Conservation (phyloP, 2,113 vertebrate genomes). For the Carassius auratus region DNA sequence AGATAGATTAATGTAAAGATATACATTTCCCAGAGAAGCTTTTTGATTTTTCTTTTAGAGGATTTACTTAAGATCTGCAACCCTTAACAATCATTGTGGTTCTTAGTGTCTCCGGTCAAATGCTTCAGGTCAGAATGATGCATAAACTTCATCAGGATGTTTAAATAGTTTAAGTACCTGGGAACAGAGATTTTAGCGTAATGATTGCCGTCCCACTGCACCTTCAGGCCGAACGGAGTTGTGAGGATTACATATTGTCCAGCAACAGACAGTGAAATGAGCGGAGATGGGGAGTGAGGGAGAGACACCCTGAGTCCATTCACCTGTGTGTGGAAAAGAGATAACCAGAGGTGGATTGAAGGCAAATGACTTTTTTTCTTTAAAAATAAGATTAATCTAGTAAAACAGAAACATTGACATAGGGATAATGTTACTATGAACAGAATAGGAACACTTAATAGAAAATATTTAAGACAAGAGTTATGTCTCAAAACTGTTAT, state of each 20-base stretch:
- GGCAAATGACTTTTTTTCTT: not conserved
- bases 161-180: constrained; percentile 58
- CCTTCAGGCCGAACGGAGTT: constrained; percentile 74
- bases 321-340: constrained; percentile 67
- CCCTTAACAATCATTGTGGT: not conserved
- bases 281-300: constrained; percentile 70
- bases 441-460: not conserved
- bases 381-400: too few relatives aligned
- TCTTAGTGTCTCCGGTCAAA: not conserved
- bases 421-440: not conserved
- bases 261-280: constrained; percentile 69
- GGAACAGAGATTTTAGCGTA: constrained; percentile 76
- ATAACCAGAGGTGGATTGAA: not conserved
- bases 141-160: not conserved
- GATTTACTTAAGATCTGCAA: not conserved
- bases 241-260: constrained; percentile 80
- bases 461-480: not conserved
- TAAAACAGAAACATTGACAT: not conserved
- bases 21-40: rapidly evolving
- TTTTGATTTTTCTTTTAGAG: not conserved
- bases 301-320: constrained; percentile 73
- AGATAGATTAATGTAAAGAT: not conserved
- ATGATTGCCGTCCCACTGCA: constrained; percentile 84
- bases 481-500: not conserved
- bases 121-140: not conserved